A percentile compares a stretch with the other conserved stretches of the same genome.
These are phyloP conservation scores for Amblyopsis hoosieri DNA, from an alignment of 2,797 vertebrate species.

Conservation along the genomic window DNA sequence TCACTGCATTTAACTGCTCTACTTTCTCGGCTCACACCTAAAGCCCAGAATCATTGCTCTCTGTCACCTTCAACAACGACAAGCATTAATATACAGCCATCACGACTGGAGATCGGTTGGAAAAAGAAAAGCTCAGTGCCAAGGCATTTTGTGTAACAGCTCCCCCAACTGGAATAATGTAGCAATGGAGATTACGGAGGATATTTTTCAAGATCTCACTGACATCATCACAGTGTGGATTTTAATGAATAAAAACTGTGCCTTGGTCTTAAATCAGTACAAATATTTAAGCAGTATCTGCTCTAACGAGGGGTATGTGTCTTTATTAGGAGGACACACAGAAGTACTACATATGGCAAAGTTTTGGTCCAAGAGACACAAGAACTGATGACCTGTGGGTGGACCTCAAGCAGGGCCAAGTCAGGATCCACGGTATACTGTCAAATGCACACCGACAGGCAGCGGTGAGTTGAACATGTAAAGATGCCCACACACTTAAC, in stretches of 20 bases:
- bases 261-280: no score
- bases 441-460: constrained; percentile 92
- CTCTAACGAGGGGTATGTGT: not conserved
- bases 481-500: not conserved
- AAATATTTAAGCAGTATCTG: no score
- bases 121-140: constrained; percentile 10
- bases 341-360: constrained; percentile 87
- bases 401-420: constrained; percentile 83
- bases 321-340: constrained; percentile 85
- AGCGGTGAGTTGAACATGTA: constrained; percentile 79
- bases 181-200: not conserved
- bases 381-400: constrained; percentile 82
- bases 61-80: constrained; percentile 73
- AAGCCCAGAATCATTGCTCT: constrained; percentile 72
- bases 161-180: constrained; percentile 49
- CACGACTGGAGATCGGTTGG: constrained; percentile 28
- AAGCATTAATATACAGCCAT: constrained; percentile 71
- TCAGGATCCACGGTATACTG: constrained; percentile 87
- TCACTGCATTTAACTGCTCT: constrained; percentile 80
- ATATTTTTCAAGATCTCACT: not conserved
- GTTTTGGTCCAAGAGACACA: constrained; percentile 81
- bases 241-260: no score
- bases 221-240: no score
- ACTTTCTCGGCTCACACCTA: constrained; percentile 68
- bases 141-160: constrained; percentile 43